phyloP scores from a whole-genome alignment of 2,888 invertebrate species.

The Agonopterix arenella region DNA sequence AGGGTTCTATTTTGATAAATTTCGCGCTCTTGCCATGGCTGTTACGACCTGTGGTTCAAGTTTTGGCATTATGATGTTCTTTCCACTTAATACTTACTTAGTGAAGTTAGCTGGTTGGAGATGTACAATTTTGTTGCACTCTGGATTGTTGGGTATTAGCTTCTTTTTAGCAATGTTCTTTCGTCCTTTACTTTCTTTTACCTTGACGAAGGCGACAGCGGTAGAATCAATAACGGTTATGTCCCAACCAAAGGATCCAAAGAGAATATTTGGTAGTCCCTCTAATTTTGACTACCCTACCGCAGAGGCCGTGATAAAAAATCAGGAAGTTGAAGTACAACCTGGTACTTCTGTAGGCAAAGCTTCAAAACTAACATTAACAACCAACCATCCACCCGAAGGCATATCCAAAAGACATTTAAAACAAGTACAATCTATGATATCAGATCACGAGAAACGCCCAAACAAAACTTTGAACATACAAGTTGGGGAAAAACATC shows the following conservation, averaged over 20 bases:
- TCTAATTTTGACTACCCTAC: conserved; percentile 36
- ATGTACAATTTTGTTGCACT: conserved; percentile 45
- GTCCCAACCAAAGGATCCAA: conserved; percentile 31
- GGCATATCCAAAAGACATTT: conserved; percentile 24
- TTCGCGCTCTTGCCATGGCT: conserved; percentile 51
- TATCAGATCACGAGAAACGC: conserved; percentile 39
- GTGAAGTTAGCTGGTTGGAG: conserved; percentile 54
- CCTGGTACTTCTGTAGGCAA: background rate
- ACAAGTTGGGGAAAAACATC: conserved; percentile 31
- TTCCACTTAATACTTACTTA: conserved; percentile 45
- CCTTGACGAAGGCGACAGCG: conserved; percentile 35
- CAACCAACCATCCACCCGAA: conserved; percentile 11
- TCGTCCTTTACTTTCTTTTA: conserved; percentile 52
- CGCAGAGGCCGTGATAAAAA: conserved; percentile 15
- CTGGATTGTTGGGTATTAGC: conserved; percentile 46
- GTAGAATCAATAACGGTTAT: conserved; percentile 16
- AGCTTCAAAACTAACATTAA: background rate
- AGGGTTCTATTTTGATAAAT: conserved; percentile 66
- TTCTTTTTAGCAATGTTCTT: conserved; percentile 56
- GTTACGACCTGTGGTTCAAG: conserved; percentile 54
- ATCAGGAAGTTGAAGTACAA: background rate
- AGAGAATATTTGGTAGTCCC: conserved; percentile 32
- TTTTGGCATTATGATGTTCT: conserved; percentile 53
- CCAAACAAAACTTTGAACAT: conserved; percentile 29
- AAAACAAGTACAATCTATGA: conserved; percentile 35